Conservation (phyloP, 2,797 vertebrate species). For the Leucoraja ocellata region DNA sequence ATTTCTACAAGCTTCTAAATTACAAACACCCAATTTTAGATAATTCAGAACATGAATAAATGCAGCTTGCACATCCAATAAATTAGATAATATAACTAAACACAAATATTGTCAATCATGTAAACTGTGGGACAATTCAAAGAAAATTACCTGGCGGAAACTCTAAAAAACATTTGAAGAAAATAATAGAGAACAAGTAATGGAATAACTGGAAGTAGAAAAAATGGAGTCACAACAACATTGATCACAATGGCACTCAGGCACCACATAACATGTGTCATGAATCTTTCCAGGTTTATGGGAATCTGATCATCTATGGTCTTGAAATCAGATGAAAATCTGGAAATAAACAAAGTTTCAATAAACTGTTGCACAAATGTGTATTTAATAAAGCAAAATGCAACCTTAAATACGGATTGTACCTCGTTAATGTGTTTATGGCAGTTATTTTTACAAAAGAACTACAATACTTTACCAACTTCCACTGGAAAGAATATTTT, state of each 20-base stretch:
- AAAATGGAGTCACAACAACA: constrained; percentile 28
- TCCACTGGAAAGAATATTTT: background rate
- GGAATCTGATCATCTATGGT: constrained; percentile 35
- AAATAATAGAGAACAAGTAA: constrained; percentile 35
- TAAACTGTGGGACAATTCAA: background rate
- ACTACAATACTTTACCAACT: background rate
- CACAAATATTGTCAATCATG: background rate
- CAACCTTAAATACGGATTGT: background rate
- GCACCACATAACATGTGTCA: constrained; percentile 1
- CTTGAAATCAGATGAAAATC: constrained; percentile 32
- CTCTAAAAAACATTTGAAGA: constrained; percentile 34
- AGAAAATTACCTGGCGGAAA: constrained; percentile 16
- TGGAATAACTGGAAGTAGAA: constrained; percentile 27
- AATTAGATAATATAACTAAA: background rate
- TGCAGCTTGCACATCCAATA: background rate
- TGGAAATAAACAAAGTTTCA: constrained; percentile 27
- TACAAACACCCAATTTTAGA: background rate
- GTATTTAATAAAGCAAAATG: background rate
- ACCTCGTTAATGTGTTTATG: background rate
- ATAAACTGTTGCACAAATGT: background rate
- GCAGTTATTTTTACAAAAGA: background rate
- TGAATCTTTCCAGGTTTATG: background rate
- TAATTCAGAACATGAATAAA: background rate
- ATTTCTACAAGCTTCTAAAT: background rate
- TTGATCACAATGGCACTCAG: constrained; percentile 32